These are phyloP conservation scores for Phainopepla nitens DNA, from an alignment of 2,113 vertebrate species.

Conservation along the genomic window DNA sequence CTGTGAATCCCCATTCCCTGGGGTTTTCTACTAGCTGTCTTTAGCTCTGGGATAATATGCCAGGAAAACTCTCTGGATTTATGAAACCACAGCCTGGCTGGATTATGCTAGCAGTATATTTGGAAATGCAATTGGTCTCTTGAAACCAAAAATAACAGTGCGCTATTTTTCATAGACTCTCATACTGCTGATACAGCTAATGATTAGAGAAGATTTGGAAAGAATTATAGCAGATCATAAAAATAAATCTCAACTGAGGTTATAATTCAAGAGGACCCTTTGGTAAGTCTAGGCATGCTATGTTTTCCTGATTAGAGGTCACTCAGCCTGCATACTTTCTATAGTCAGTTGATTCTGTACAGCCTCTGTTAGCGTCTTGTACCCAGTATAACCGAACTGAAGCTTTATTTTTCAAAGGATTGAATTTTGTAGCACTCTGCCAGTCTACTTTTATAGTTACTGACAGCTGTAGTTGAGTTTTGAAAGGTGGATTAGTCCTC, in stretches of 20 bases:
- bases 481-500: not conserved
- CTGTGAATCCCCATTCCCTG: constrained; percentile 10
- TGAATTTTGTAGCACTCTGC: not conserved
- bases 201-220: constrained; percentile 42
- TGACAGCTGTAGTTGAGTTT: not conserved
- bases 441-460: not conserved
- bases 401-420: not conserved
- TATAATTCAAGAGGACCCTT: constrained; percentile 30
- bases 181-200: constrained; percentile 43
- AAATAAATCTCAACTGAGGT: constrained; percentile 33
- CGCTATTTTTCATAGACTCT: not conserved
- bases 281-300: not conserved
- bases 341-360: not conserved
- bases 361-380: not conserved
- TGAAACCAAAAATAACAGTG: constrained; percentile 58
- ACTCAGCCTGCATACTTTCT: not conserved
- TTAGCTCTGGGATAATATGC: constrained; percentile 17
- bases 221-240: constrained; percentile 39
- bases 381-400: not conserved
- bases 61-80: constrained; percentile 46
- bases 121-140: constrained; percentile 54
- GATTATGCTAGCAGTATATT: constrained; percentile 44
- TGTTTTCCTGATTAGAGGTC: constrained; percentile 24
- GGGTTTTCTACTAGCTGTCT: constrained; percentile 21
- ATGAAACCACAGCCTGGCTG: constrained; percentile 44